Conservation (phyloP, 2,888 invertebrate species). For the Eupithecia subfuscata region DNA sequence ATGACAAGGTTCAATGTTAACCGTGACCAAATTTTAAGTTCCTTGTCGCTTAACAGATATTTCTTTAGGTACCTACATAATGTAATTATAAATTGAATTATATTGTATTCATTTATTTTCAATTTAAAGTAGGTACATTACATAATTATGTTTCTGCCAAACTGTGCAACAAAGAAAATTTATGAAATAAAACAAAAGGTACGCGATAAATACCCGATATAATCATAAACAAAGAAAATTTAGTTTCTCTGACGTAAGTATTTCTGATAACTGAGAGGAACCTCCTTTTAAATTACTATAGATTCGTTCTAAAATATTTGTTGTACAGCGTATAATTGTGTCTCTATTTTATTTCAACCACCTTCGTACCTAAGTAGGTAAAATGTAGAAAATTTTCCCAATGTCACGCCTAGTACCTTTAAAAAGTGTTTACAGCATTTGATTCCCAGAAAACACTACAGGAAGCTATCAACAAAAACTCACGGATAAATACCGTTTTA, state of each 20-base stretch:
- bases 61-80: too few relatives aligned
- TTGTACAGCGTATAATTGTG: not conserved
- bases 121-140: too few relatives aligned
- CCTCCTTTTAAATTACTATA: too few relatives aligned
- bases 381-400: not conserved
- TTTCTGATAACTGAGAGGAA: too few relatives aligned
- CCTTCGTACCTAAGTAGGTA: not conserved
- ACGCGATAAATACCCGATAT: too few relatives aligned
- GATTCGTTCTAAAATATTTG: not conserved
- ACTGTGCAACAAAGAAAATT: too few relatives aligned
- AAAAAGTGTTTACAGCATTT: not conserved
- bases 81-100: too few relatives aligned
- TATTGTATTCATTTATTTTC: too few relatives aligned
- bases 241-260: too few relatives aligned
- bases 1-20: not conserved
- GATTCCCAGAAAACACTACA: not conserved
- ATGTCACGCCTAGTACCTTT: not conserved
- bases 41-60: not conserved
- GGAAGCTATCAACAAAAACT: not conserved
- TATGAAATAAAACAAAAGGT: too few relatives aligned
- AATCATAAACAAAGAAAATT: too few relatives aligned
- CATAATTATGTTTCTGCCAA: too few relatives aligned
- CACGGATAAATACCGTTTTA: constrained; percentile 3
- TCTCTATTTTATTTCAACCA: not conserved
- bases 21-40: not conserved